A percentile compares a stretch with the other conserved stretches of the same genome.
phyloP scores from a whole-genome alignment of 2,888 invertebrate species.

The Pollenia griseotomentosa region DNA sequence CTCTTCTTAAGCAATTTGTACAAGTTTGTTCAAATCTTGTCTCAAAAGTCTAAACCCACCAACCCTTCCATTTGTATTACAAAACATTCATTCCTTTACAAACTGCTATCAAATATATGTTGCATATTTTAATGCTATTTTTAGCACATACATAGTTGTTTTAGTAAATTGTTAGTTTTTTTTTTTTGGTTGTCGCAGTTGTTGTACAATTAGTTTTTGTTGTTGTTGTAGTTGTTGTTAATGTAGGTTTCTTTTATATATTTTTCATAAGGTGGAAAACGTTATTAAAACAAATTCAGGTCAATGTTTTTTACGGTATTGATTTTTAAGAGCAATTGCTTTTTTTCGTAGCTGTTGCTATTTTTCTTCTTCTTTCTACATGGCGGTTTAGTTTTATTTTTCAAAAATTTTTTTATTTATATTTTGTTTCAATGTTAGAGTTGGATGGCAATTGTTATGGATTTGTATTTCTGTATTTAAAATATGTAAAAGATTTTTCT shows the following conservation, averaged over 20 bases:
- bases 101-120: background rate
- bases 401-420: constrained; percentile 9
- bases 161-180: constrained; percentile 12
- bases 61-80: background rate
- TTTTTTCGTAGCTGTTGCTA: constrained; percentile 19
- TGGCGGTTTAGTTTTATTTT: constrained; percentile 2
- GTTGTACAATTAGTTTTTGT: constrained; percentile 30
- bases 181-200: constrained; percentile 44
- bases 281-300: constrained; percentile 69
- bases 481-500: constrained; percentile 29
- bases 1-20: no score
- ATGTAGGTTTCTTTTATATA: constrained; percentile 58
- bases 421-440: background rate
- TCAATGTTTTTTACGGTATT: constrained; percentile 73
- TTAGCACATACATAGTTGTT: background rate
- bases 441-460: constrained; percentile 39
- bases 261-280: constrained; percentile 70
- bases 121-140: background rate
- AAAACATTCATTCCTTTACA: background rate
- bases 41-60: no score
- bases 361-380: constrained; percentile 17
- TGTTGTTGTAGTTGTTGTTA: constrained; percentile 34
- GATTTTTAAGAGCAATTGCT: constrained; percentile 70
- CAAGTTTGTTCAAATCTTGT: no score
- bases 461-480: background rate